Evolutionary conservation across 1,140 invertebrate species (phyloP), one percentile per base, ranked within the genome.

Genomic region (Pseudobourletiella spinata): DNA sequence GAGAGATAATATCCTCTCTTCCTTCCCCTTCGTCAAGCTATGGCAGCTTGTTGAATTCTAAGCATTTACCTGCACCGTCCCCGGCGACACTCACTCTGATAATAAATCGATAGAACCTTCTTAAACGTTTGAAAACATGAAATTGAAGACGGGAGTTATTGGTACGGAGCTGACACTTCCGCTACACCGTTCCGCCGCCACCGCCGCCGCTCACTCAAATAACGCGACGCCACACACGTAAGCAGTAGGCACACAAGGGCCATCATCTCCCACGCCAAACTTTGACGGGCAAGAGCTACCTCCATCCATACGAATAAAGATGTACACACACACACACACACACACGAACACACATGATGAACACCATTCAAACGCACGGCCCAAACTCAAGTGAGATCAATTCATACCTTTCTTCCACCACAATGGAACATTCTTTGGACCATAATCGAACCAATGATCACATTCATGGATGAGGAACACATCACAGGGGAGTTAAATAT

Each of bases 81-180:
- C 22, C 48, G 4, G 11, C 6, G 8, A 14, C 28, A 18, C 8
- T 25, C 14, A 18, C 6, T 25, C 48, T 51, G 48, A 51, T 26
- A 51, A 51, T 51, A 51, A 51, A 51, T 51, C 48, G 48, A 51
- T 51, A 22, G 48, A 4, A 25, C n/a, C 14, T 51, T 51, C 14
- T 51, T 51, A 51, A 51, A 51, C 48, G 48, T 26, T 51, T 22
- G 25, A 4, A 51, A 22, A 25, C 4, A 26, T 6, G 48, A 24
- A 24, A 51, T 4, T 22, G 22, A 51, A 51, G n/a, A 25, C 48
- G 48, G 8, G 22, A 3, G 48, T 51, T 51, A 25, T 51, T 51
- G 48, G 48, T 51, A 26, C 14, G 14, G 8, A 14, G 25, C 14
- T 51, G 24, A 25, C 24, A 26, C 48, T 24, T 26, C 14, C 22